Conservation (phyloP, 2,888 invertebrate genomes). For the Hirtodrosophila alboralis region DNA sequence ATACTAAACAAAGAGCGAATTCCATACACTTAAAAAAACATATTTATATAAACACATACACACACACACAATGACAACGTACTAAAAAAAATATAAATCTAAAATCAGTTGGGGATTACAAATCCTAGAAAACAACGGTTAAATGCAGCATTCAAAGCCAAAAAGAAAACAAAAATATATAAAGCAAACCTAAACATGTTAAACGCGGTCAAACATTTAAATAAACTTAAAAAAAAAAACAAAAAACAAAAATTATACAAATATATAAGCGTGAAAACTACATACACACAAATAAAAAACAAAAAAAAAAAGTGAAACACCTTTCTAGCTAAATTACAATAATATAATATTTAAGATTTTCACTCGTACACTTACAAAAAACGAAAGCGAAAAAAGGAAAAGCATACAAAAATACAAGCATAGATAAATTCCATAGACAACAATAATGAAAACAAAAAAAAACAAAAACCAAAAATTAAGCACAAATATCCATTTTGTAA, state of each 20-base stretch:
- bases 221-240: constrained; percentile 46
- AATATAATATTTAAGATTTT: constrained; percentile 67
- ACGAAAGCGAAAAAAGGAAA: constrained; percentile 14
- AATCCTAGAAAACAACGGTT: constrained; percentile 38
- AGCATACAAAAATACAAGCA: constrained; percentile 36
- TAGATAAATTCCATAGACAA: constrained; percentile 55
- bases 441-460: constrained; percentile 30
- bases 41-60: constrained; percentile 27
- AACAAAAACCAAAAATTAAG: constrained; percentile 35
- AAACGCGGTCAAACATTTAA: constrained; percentile 45
- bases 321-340: constrained; percentile 76
- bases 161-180: too few relatives aligned
- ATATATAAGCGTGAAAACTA: constrained; percentile 41
- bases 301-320: constrained; percentile 36
- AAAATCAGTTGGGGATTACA: constrained; percentile 41
- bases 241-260: constrained; percentile 34
- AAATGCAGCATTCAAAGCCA: constrained; percentile 47
- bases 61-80: constrained; percentile 7
- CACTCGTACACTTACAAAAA: constrained; percentile 55
- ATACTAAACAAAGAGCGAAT: constrained; percentile 45
- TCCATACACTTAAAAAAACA: constrained; percentile 56
- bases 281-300: constrained; percentile 23
- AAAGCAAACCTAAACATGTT: constrained; percentile 52
- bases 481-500: constrained; percentile 41
- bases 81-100: too few relatives aligned